A percentile compares a stretch with the other conserved stretches of the same genome.
Evolutionary conservation across 2,797 vertebrate species (phyloP).

Genomic region (Erethizon dorsatum): DNA sequence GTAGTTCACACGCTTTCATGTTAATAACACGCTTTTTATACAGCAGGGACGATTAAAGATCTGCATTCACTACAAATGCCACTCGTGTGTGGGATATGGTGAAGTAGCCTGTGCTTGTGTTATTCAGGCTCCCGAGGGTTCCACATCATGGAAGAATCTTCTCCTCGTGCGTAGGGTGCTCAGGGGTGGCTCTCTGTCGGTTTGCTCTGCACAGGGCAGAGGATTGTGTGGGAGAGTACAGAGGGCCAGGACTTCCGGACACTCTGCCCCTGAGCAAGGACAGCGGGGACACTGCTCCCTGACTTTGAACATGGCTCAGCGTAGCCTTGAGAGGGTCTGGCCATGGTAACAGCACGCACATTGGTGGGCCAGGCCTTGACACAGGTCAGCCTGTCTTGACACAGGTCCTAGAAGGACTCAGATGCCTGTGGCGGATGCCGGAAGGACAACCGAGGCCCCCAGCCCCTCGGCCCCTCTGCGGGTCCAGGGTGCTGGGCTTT

Average conservation of each 20-base stretch:
- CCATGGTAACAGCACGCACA: not conserved
- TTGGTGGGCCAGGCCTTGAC: not conserved
- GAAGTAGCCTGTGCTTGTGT: not conserved
- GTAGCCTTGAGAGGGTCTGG: not conserved
- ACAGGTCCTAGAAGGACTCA: not conserved
- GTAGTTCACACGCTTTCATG: not conserved
- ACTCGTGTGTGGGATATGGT: not conserved
- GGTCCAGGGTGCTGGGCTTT: not conserved
- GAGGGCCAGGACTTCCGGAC: not conserved
- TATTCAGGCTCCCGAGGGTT: not conserved
- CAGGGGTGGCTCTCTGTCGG: not conserved
- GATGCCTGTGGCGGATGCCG: not conserved
- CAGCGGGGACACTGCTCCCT: not conserved
- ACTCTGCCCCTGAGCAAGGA: not conserved
- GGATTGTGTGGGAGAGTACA: not conserved
- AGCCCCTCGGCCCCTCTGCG: not conserved
- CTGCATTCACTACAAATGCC: not conserved
- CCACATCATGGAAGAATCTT: not conserved
- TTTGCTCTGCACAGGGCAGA: too few species aligned
- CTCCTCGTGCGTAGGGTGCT: fast-evolving
- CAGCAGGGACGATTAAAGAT: not conserved
- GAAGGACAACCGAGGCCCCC: not conserved
- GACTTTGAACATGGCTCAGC: not conserved
- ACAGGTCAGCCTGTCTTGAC: not conserved
- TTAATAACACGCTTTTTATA: not conserved